Evolutionary conservation across 2,113 vertebrate species (phyloP).

Genomic region (Irena cyanogastra): DNA sequence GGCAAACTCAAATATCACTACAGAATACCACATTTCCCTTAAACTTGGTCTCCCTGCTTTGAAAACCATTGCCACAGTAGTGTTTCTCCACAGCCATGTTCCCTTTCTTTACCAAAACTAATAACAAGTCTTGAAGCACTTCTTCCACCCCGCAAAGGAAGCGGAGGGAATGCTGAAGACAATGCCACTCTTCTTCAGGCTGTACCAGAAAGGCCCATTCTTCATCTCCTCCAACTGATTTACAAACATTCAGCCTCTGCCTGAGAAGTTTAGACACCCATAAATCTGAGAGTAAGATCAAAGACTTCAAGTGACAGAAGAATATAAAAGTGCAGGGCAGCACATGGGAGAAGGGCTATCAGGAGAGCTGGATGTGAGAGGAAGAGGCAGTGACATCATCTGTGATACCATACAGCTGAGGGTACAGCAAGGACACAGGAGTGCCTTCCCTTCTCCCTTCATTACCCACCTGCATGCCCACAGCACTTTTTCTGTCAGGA

Average conservation of each 20-base stretch:
- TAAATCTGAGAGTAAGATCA: background rate
- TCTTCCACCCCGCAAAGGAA: background rate
- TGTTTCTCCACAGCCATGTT: background rate
- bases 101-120: background rate
- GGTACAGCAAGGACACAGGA: accelerated
- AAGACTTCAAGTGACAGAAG: background rate
- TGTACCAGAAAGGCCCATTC: background rate
- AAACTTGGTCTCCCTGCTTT: background rate
- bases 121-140: background rate
- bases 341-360: background rate
- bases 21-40: background rate
- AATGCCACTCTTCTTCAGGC: background rate
- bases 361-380: background rate
- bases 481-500: background rate
- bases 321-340: background rate
- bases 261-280: background rate
- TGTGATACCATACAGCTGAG: background rate
- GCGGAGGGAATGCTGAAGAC: background rate
- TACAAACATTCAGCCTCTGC: background rate
- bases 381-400: background rate
- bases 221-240: background rate
- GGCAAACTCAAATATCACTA: background rate
- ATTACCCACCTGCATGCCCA: background rate
- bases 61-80: background rate
- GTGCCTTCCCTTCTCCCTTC: background rate